Base-by-base conservation (phyloP, 2,113 vertebrate genomes). In the Catharus bicknelli region DNA sequence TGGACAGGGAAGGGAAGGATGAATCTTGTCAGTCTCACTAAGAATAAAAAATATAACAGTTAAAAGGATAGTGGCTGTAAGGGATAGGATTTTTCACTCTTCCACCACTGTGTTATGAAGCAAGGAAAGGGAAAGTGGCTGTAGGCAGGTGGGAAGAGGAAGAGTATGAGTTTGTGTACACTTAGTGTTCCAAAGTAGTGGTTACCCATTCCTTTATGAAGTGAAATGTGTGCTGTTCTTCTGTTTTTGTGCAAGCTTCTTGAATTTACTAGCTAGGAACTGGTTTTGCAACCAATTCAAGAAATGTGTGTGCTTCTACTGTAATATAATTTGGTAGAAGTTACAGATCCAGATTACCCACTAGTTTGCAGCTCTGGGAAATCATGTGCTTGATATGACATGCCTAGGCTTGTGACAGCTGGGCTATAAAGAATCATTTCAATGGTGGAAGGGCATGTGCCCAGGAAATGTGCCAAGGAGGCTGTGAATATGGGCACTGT, bases 401-500 rank as follows among this genome's bases (percentile, higher is more conserved):
- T 81, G 85, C 76, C 79, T 59, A n/a, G 64, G 72, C 86, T 73
- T 63, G 72, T 77, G 85, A 83, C 90, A 94, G 83, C 88, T 74
- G 88, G 42, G n/a, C 59, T 93, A 5, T 72, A 73, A 85, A 54
- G 82, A 61, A 70, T 58, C 4, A 25, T 69, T 74, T 90, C 64
- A 81, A 0, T 86, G 83, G 53, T 70, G n/a, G 83, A 91, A 80
- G 86, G 67, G 51, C 63, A 38, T 54, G 67, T 90, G 75, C 73
- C 61, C 63, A 83, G 92, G 67, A 91, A 58, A 23, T 16, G 63
- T 93, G 93, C 88, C 76, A 88, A 55, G 53, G 68, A 80, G 43
- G 53, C 76, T 51, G 64, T 93, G 85, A 90, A 64, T 93, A 34
- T 83, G 86, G 83, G 66, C 73, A n/a, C 67, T 95, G 82, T 90